Percentiles rank a stretch among this genome's conserved stretches.
These are phyloP conservation scores for Rhodophaea formosa DNA, from an alignment of 2,888 invertebrate species.

Conservation along the genomic window DNA sequence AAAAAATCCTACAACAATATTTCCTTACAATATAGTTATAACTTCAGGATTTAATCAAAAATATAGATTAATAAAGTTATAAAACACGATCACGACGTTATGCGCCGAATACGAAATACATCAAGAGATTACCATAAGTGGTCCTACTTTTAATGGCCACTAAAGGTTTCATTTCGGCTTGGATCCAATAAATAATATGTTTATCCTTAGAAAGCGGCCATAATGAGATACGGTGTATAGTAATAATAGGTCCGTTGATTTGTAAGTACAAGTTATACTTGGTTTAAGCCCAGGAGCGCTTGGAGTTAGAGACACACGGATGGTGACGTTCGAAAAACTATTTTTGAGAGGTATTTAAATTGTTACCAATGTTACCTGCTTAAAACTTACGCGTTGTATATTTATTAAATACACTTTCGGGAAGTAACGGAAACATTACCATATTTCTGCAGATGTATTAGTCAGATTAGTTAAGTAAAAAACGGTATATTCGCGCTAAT, in stretches of 20 bases:
- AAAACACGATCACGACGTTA: conserved; percentile 13
- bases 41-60: background rate
- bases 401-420: too few relatives aligned
- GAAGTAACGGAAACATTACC: too few relatives aligned
- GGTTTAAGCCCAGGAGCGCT: conserved; percentile 45
- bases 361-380: too few relatives aligned
- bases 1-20: too few relatives aligned
- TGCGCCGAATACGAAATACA: conserved; percentile 33
- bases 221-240: conserved; percentile 61
- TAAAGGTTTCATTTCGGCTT: conserved; percentile 34
- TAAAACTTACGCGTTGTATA: too few relatives aligned
- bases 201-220: conserved; percentile 58
- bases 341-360: background rate
- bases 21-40: too few relatives aligned
- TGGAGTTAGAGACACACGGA: conserved; percentile 37
- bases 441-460: too few relatives aligned
- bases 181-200: conserved; percentile 61
- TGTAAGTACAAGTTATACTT: conserved; percentile 51
- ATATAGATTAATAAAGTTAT: background rate
- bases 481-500: too few relatives aligned
- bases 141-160: conserved; percentile 42
- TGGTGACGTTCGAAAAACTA: conserved; percentile 13
- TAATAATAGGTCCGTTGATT: conserved; percentile 60
- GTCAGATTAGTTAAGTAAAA: too few relatives aligned
- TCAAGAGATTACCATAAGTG: conserved; percentile 43